phyloP scores from a whole-genome alignment of 2,888 invertebrate species.

The Sympetrum striolatum region DNA sequence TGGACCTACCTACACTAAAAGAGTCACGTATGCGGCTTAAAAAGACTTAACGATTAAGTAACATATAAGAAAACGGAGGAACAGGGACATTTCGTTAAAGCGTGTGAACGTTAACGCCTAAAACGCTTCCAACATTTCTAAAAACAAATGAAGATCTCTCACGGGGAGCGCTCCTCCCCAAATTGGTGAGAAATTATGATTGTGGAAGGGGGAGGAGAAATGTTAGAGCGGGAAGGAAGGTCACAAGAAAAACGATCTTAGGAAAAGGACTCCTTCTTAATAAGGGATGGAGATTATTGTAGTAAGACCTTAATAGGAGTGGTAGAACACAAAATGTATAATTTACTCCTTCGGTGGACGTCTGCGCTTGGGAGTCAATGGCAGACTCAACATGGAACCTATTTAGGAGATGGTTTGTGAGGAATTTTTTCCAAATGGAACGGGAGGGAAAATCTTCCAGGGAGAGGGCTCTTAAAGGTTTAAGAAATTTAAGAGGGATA shows the following conservation, averaged over 20 bases:
- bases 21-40: no score
- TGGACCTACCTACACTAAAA: no score
- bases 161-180: background rate
- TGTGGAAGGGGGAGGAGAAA: background rate
- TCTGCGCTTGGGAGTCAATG: background rate
- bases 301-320: slow-evolving; percentile 17
- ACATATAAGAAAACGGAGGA: no score
- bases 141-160: slow-evolving; percentile 27
- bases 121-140: background rate
- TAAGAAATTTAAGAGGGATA: background rate
- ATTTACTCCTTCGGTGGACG: background rate
- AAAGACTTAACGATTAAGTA: no score
- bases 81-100: background rate
- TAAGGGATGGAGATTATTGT: slow-evolving; percentile 23
- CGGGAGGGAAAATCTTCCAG: background rate
- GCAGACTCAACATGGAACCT: slow-evolving; percentile 7
- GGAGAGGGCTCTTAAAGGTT: background rate
- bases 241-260: background rate
- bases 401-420: slow-evolving; percentile 10
- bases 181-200: slow-evolving; percentile 32
- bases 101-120: background rate
- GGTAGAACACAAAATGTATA: slow-evolving; percentile 15
- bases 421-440: background rate
- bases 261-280: slow-evolving; percentile 9
- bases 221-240: background rate